Conservation (phyloP, 2,797 vertebrate genomes). For the Chaenodraco wilsoni region DNA sequence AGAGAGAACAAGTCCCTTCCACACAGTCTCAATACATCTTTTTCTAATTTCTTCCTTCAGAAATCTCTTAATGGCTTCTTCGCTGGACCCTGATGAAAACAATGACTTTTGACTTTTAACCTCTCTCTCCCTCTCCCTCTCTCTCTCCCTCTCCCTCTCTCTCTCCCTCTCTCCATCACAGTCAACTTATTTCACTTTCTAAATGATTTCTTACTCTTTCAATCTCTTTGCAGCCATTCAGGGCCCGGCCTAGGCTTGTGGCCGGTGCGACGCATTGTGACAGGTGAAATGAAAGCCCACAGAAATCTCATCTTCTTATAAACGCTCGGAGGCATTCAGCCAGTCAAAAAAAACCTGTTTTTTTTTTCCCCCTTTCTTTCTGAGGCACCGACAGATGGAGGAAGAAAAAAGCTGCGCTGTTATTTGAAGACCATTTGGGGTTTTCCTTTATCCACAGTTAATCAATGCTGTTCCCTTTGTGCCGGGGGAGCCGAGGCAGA, state of each 20-base stretch:
- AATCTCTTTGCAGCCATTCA: slow-evolving; percentile 79
- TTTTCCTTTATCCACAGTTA: slow-evolving; percentile 75
- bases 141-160: slow-evolving; percentile 59
- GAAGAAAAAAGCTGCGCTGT: slow-evolving; percentile 43
- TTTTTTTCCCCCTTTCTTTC: slow-evolving; percentile 57
- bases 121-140: slow-evolving; percentile 44
- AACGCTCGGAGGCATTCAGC: slow-evolving; percentile 79
- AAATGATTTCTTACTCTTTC: slow-evolving; percentile 83
- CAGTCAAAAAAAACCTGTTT: slow-evolving; percentile 73
- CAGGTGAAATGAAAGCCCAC: slow-evolving; percentile 83
- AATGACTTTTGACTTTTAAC: slow-evolving; percentile 82
- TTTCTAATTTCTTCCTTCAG: slow-evolving; percentile 84
- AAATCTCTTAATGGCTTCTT: slow-evolving; percentile 82
- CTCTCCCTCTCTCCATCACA: slow-evolving; percentile 61
- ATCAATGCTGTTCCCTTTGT: slow-evolving; percentile 62
- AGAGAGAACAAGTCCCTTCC: slow-evolving; percentile 62
- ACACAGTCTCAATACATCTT: slow-evolving; percentile 74
- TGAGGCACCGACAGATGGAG: slow-evolving; percentile 60
- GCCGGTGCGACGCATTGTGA: slow-evolving; percentile 76
- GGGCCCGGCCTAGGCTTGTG: slow-evolving; percentile 64
- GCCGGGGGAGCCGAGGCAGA: slow-evolving; percentile 18
- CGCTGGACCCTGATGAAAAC: slow-evolving; percentile 80
- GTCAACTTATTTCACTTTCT: slow-evolving; percentile 81
- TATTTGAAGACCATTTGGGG: slow-evolving; percentile 71
- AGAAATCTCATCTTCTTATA: slow-evolving; percentile 86